Percentiles rank a stretch among this genome's conserved stretches.
These are phyloP conservation scores for Paramormyrops hopkinsi DNA, from an alignment of 2,797 vertebrate genomes.

Conservation along the genomic window DNA sequence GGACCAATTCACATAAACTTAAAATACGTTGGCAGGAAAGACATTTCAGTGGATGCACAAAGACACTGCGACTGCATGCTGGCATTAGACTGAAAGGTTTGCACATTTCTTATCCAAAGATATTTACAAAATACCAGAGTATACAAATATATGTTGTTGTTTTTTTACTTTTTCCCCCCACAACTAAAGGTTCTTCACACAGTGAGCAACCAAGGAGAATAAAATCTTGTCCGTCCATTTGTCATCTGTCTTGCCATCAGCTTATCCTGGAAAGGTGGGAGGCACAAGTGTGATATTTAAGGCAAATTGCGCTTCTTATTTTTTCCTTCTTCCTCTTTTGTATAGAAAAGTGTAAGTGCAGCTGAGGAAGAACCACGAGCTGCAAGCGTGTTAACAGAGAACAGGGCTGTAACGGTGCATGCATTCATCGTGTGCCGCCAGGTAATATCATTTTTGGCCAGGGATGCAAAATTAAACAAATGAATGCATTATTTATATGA, in stretches of 20 bases:
- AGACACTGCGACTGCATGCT: slow-evolving; percentile 11
- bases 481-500: not conserved
- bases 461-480: not conserved
- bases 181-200: slow-evolving; percentile 20
- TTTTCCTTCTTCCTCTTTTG: slow-evolving; percentile 1
- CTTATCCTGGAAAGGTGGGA: slow-evolving; percentile 39
- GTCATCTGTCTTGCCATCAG: slow-evolving; percentile 27
- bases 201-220: slow-evolving; percentile 17
- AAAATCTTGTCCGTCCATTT: not conserved
- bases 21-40: slow-evolving; percentile 32
- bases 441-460: not conserved
- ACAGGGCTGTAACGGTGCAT: not conserved
- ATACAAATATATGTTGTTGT: slow-evolving; percentile 22
- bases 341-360: slow-evolving; percentile 21
- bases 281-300: slow-evolving; percentile 62
- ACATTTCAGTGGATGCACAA: not conserved
- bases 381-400: not conserved
- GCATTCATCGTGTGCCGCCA: not conserved
- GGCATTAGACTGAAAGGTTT: slow-evolving; percentile 10
- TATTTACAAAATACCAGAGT: slow-evolving; percentile 12
- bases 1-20: slow-evolving; percentile 22
- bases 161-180: slow-evolving; percentile 15
- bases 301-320: slow-evolving; percentile 43
- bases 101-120: slow-evolving; percentile 14
- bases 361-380: not conserved